Evolutionary conservation across 2,797 vertebrate genomes (phyloP).

Genomic region (Acanthornis magna): DNA sequence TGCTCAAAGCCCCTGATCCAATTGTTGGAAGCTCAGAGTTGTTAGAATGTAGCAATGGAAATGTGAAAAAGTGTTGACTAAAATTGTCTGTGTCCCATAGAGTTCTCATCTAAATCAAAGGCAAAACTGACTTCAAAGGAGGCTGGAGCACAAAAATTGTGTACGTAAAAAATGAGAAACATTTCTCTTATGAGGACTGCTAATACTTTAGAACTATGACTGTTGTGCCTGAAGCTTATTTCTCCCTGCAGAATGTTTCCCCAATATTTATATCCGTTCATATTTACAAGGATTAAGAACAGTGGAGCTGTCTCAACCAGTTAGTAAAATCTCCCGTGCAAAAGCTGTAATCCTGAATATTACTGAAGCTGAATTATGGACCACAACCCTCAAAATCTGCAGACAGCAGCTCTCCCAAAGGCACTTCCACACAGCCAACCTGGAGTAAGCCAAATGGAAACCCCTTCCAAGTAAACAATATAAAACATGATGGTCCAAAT

Average conservation of each 20-base stretch:
- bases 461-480: background rate
- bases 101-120: background rate
- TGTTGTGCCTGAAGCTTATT: conserved; percentile 22
- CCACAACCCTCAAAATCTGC: background rate
- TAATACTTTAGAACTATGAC: background rate
- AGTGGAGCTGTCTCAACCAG: background rate
- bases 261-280: conserved; percentile 26
- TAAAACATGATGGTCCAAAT: background rate
- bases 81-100: background rate
- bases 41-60: background rate
- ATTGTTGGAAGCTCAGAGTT: background rate
- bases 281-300: conserved; percentile 24
- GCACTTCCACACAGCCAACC: background rate
- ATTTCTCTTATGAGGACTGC: background rate
- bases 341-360: background rate
- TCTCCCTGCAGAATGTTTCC: background rate
- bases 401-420: background rate
- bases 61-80: background rate
- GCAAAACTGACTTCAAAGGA: background rate
- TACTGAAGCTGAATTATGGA: background rate
- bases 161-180: background rate
- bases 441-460: background rate
- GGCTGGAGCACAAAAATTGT: background rate
- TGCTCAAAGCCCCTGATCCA: background rate
- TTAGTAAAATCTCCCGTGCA: conserved; percentile 1